Evolutionary conservation across 2,797 vertebrate genomes (phyloP).

Genomic region (Chloroceryle amazona): DNA sequence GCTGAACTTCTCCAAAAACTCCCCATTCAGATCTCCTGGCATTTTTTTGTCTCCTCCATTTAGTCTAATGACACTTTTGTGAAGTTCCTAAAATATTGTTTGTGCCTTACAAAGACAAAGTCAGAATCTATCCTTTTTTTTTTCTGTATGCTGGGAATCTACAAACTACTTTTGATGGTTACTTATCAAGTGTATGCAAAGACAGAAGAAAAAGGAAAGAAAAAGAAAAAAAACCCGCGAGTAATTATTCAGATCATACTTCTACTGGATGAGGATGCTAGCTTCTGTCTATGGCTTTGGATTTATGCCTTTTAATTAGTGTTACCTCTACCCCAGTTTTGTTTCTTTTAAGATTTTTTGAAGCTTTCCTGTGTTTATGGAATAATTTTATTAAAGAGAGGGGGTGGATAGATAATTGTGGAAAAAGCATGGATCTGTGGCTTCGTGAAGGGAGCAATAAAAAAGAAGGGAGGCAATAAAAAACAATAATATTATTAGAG

Average conservation of each 20-base stretch:
- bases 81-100: neutral
- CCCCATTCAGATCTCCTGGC: neutral
- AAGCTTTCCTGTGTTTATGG: neutral
- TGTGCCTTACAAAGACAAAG: neutral
- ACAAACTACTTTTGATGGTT: neutral
- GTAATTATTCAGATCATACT: neutral
- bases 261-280: neutral
- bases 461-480: neutral
- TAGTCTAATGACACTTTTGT: neutral
- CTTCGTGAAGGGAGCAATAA: no score
- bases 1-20: neutral
- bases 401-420: neutral
- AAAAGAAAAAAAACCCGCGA: neutral
- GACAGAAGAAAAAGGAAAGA: neutral
- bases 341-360: neutral
- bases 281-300: neutral
- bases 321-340: neutral
- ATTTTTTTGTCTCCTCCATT: neutral
- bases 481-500: neutral
- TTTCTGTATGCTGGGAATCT: neutral
- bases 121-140: neutral
- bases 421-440: neutral
- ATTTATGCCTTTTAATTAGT: neutral
- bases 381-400: neutral
- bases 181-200: neutral